Base-by-base conservation (phyloP, 2,113 vertebrate species). In the Loxodonta africana region DNA sequence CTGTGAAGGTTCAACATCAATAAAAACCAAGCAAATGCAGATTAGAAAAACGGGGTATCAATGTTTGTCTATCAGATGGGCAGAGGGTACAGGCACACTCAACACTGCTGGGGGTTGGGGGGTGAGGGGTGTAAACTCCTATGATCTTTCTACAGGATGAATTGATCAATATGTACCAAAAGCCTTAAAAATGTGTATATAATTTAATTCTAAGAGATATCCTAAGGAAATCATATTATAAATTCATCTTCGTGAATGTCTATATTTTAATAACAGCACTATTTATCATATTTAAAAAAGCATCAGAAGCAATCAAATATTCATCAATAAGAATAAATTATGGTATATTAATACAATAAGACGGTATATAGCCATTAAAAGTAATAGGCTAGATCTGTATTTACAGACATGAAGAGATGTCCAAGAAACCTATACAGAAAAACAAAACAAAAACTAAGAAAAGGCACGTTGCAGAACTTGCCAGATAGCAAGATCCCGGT, bases 221-320 rank as follows among this genome's bases (percentile, higher is more conserved):
- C 25, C 8, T 95, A 88, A 88, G 37, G 23, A 92, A 92, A 93
- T 33, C 26, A 6, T 76, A 93, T 33, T 20, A 6, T 76, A 77
- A 83, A 77, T 76, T 74, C 41, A 82, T 60, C 85, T 78, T 76
- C 83, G 48, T 77, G 8, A 60, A 60, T 88, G 60, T 92, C 44
- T 37, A 46, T 67, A 76, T 67, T 87, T 91, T 88, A 87, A 65
- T 26, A 91, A 44, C 23, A 41, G 28, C 28, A 74, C 48, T 53
- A 76, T n/a, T 88, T 91, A 28, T 77, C 82, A 84, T 65, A 65
- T 44, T n/a, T n/a, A 69, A 76, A 81, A 95, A 78, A 85, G 37
- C 37, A 37, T 30, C 9, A 90, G 80, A 94, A 81, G 20, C 28
- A 69, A 80, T 41, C 57, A 78, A 95, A 57, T 74, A 95, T 65